Evolutionary conservation across 2,888 invertebrate genomes (phyloP).

Genomic region (Notocelia uddmanniana): DNA sequence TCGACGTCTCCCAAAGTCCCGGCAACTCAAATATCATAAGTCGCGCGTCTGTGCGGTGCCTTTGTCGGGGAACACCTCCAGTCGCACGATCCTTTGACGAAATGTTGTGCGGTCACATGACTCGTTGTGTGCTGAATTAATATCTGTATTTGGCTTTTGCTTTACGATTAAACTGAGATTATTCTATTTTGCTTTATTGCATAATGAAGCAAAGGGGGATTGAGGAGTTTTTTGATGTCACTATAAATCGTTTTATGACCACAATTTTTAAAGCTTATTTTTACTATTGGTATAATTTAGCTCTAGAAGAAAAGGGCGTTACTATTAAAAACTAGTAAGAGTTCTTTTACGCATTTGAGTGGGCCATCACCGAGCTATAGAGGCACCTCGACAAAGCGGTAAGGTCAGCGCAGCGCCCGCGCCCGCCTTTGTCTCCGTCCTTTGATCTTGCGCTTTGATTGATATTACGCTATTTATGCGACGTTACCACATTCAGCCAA

Average conservation of each 20-base stretch:
- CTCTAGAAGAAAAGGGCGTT: neutral
- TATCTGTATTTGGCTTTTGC: constrained; percentile 54
- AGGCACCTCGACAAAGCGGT: constrained; percentile 44
- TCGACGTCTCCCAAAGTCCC: constrained; percentile 50
- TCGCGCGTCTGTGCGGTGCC: constrained; percentile 58
- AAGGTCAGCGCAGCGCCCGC: constrained; percentile 55
- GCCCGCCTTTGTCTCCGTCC: constrained; percentile 61
- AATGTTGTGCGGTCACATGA: constrained; percentile 59
- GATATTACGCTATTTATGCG: constrained; percentile 58
- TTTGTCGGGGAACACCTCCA: constrained; percentile 63
- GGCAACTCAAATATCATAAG: constrained; percentile 73
- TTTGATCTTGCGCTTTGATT: constrained; percentile 71
- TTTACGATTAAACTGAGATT: constrained; percentile 40
- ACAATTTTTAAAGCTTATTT: neutral
- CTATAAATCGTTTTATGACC: neutral
- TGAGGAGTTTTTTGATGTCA: neutral
- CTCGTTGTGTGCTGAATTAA: constrained; percentile 60
- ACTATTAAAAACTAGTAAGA: neutral
- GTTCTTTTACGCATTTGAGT: constrained; percentile 6
- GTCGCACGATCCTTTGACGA: constrained; percentile 63
- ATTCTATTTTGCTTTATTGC: constrained; percentile 16
- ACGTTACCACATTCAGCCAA: constrained; percentile 16
- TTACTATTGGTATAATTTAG: no score
- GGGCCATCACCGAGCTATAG: neutral
- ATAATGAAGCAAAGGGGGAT: neutral